Evolutionary conservation across 2,888 invertebrate genomes (phyloP), one percentile per base, ranked within the genome.

Genomic region (Hirudinaria manillensis): DNA sequence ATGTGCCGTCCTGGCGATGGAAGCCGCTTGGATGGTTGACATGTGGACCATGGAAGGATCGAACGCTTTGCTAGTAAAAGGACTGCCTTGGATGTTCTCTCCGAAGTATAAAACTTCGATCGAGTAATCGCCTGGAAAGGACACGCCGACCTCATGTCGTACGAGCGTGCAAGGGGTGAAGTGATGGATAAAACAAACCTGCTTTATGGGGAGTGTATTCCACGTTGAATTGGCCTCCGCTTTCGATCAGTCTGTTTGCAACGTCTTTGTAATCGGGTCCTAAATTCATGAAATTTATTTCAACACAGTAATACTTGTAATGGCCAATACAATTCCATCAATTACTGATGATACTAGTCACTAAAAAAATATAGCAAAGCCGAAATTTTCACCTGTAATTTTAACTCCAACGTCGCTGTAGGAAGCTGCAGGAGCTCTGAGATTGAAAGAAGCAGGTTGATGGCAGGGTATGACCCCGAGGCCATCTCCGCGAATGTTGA

Each of bases 41-140:
- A 91, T 88, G 76, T 89, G 85, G 51, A 92, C 90, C 16, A 67
- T 53, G 36, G 38, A 34, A 3, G 81, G 80, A 77, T 83, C 81
- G 77, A 82, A 99, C 16, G 96, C 96, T 84, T 97, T 96, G 75
- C 96, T 91, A 34, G 94, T 88, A 85, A 97, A 97, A 21, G 98
- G 98, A 84, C 94, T 94, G 71, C 96, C 97, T 83, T 92, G 93
- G 0, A 98, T 82, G 24, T 83, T 82, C 36, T 80, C 92, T 51
- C 83, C 84, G 73, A 81, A 82, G 80, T 84, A 85, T 66, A 80
- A 79, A 24, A 87, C 82, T 32, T 82, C 80, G 38, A 87, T 84
- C 38, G 80, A 82, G 81, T 87, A 85, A 66, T 78, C 78, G 27
- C 80, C 80, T 79, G 70, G 16, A 38, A 56, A 65, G n/a, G 16